phyloP scores from a whole-genome alignment of 2,888 invertebrate genomes.

The Cosmopolites sordidus region DNA sequence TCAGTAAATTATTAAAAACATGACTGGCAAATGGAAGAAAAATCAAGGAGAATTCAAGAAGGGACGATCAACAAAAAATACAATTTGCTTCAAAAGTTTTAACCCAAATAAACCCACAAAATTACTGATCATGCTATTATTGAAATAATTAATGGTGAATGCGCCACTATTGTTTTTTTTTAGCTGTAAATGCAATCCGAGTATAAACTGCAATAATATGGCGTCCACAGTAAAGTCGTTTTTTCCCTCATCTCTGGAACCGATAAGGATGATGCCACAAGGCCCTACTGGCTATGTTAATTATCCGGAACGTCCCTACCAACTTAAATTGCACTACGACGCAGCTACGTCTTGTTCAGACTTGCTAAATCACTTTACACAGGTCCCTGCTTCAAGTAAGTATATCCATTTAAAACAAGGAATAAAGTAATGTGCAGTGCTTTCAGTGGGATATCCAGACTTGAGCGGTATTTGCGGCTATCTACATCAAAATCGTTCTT shows the following conservation, averaged over 20 bases:
- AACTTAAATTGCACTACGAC: slow-evolving; percentile 32
- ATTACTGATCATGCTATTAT: too few species aligned
- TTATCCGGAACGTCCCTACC: slow-evolving; percentile 6
- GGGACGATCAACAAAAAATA: too few species aligned
- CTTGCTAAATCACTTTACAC: slow-evolving; percentile 19
- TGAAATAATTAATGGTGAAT: too few species aligned
- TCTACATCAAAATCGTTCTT: slow-evolving; percentile 1
- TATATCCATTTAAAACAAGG: not conserved
- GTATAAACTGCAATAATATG: not conserved
- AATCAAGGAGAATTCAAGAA: too few species aligned
- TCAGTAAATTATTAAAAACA: too few species aligned
- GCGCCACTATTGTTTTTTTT: too few species aligned
- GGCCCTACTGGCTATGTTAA: not conserved
- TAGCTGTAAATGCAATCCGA: not conserved
- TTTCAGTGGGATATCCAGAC: slow-evolving; percentile 29
- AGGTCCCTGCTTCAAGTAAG: slow-evolving; percentile 28
- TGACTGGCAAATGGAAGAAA: too few species aligned
- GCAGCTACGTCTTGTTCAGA: slow-evolving; percentile 34
- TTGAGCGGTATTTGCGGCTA: slow-evolving; percentile 23
- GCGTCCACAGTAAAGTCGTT: slow-evolving; percentile 9
- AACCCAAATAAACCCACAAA: too few species aligned
- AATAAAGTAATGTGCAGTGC: not conserved
- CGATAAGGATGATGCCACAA: not conserved
- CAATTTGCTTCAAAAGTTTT: too few species aligned
- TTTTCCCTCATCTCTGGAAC: slow-evolving; percentile 20